Base-by-base conservation (phyloP, 1,140 invertebrate genomes). In the Macrobrachium rosenbergii region DNA sequence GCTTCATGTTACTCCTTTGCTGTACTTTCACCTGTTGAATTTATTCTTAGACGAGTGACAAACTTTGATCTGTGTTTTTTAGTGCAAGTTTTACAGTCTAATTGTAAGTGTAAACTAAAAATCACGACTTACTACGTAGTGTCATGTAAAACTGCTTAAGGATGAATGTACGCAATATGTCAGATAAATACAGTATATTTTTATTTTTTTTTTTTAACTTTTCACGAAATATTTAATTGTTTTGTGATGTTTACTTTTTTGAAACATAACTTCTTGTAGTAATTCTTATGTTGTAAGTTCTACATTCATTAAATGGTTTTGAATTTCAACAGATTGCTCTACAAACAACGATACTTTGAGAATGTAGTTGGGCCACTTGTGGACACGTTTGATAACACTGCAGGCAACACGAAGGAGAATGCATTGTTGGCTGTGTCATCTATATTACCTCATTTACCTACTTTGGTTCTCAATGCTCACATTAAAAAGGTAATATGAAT, bases 331-430 rank as follows among this genome's bases (percentile, higher is more conserved):
- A 86, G 83, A 62, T 77, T 86, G 58, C 62, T 86, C 5, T 72
- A 80, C 52, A 79, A 77, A 52, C 83, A 86, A 60, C 67, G 83
- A 64, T 86, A 72, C 76, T 86, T 86, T 80, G 83, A 86, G 58
- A 28, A 43, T 37, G 58, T 86, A 45, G 75, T 86, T 12, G 63
- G 64, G 1, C 83, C 83, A 16, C 58, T 86, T 17, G 83, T 86
- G 17, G 67, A 79, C 8, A 73, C 62, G n/a, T 86, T 86, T 43
- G n/a, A 59, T 10, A 37, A 17, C 17, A 43, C 43, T 17, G n/a
- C 79, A 17, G 67, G 59, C 17, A 62, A 23, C 21, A 67, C 60
- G 10, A 79, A 80, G 17, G 23, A 67, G 59, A 72, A 72, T 59
- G 63, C 76, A 10, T 28, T 77, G 28, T 28, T 86, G 77, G 83